A percentile compares a stretch with the other conserved stretches of the same genome.
Conservation (phyloP, 2,888 invertebrate genomes). For the Perizoma affinitatum region DNA sequence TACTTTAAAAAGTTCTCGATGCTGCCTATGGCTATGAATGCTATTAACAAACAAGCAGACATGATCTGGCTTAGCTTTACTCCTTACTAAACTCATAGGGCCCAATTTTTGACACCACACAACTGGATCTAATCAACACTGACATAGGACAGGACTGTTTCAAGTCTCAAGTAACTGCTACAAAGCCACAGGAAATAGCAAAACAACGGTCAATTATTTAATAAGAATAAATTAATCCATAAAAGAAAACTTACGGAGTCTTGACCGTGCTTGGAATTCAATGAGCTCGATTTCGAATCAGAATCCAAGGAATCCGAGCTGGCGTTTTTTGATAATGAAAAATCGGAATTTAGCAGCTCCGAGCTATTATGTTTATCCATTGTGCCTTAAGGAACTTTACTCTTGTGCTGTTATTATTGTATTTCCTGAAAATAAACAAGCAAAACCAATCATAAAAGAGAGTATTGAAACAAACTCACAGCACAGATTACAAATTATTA, state of each 20-base stretch:
- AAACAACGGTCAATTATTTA: constrained; percentile 48
- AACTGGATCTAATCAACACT: neutral
- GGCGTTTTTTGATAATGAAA: constrained; percentile 88
- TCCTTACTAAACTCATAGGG: constrained; percentile 49
- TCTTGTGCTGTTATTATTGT: neutral
- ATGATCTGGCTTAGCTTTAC: constrained; percentile 61
- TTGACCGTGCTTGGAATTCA: constrained; percentile 92
- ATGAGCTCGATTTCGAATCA: constrained; percentile 93
- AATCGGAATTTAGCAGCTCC: constrained; percentile 86
- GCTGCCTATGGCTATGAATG: constrained; percentile 65
- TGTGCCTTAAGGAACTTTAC: constrained; percentile 17
- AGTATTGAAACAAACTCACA: too few species aligned
- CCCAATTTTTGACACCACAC: neutral
- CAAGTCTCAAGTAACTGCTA: constrained; percentile 25
- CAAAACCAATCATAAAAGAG: too few species aligned
- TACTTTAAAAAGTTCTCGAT: constrained; percentile 66
- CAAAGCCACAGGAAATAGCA: constrained; percentile 63
- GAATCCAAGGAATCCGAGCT: constrained; percentile 92
- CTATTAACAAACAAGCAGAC: constrained; percentile 73
- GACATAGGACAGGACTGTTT: constrained; percentile 5
- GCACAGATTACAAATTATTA: too few species aligned
- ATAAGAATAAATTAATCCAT: constrained; percentile 44
- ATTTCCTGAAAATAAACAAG: neutral
- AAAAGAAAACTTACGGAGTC: constrained; percentile 88
- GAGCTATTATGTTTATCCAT: constrained; percentile 88